Evolutionary conservation across 2,888 invertebrate genomes (phyloP).

Genomic region (Drosophila peninsularis): DNA sequence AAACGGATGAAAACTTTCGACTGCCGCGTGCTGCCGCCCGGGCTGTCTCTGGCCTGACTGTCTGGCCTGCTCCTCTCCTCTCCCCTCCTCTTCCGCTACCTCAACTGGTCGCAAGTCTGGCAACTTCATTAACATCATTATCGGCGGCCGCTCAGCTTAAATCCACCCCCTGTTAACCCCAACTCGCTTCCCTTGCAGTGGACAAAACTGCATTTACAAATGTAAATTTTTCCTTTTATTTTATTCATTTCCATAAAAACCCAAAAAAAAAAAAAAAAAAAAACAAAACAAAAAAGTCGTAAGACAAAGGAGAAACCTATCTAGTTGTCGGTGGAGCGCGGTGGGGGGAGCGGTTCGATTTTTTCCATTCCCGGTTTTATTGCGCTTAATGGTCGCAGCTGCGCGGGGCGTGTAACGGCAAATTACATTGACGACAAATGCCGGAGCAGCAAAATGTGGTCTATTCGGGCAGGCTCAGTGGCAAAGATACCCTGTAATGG

Average conservation of each 20-base stretch:
- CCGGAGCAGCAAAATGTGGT: constrained; percentile 22
- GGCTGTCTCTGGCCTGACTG: background rate
- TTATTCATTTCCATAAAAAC: constrained; percentile 4
- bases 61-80: background rate
- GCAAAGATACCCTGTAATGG: background rate
- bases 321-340: background rate
- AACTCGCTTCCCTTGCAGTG: constrained; percentile 7
- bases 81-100: background rate
- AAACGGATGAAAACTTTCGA: constrained; percentile 58
- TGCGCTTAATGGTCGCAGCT: constrained; percentile 57
- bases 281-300: background rate
- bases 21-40: background rate
- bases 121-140: constrained; percentile 72
- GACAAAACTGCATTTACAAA: constrained; percentile 19
- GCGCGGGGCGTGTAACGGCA: constrained; percentile 51
- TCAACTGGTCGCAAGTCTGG: constrained; percentile 38
- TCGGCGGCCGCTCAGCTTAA: constrained; percentile 23
- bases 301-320: constrained; percentile 14
- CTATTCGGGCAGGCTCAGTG: background rate
- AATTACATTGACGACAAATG: constrained; percentile 73
- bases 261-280: background rate
- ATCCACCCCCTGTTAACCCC: constrained; percentile 1
- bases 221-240: constrained; percentile 6
- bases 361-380: constrained; percentile 24
- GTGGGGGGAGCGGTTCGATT: background rate